These are phyloP conservation scores for Formica aserva DNA, from an alignment of 2,888 invertebrate species.

Conservation along the genomic window DNA sequence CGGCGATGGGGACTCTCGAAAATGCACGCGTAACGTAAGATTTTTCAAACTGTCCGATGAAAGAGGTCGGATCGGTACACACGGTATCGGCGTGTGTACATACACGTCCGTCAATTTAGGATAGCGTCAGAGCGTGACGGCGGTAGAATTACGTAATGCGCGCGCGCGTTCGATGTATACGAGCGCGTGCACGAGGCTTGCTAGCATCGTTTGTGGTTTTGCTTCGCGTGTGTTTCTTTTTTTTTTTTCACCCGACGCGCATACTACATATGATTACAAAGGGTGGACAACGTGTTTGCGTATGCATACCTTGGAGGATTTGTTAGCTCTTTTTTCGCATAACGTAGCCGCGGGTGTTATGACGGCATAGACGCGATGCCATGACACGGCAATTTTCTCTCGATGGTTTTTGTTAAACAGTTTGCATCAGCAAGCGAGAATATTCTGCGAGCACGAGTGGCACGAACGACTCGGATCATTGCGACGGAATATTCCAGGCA, in stretches of 20 bases:
- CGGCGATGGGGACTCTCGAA: constrained; percentile 12
- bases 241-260: constrained; percentile 8
- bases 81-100: constrained; percentile 55
- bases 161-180: constrained; percentile 55
- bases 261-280: constrained; percentile 44
- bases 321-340: constrained; percentile 81
- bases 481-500: constrained; percentile 47
- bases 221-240: constrained; percentile 40
- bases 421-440: constrained; percentile 49
- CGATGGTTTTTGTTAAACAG: constrained; percentile 49
- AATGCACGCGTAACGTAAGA: constrained; percentile 35
- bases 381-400: constrained; percentile 48
- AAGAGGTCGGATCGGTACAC: constrained; percentile 55
- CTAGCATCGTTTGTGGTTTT: constrained; percentile 48
- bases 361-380: constrained; percentile 51
- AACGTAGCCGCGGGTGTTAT: constrained; percentile 72
- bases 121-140: constrained; percentile 81
- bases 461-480: constrained; percentile 18
- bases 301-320: constrained; percentile 60
- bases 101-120: constrained; percentile 79
- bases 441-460: constrained; percentile 29
- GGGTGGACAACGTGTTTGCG: constrained; percentile 52
- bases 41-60: constrained; percentile 50
- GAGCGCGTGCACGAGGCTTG: constrained; percentile 44
- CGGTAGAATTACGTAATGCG: constrained; percentile 74